A percentile compares a stretch with the other conserved stretches of the same genome.
Conservation (phyloP, 2,797 vertebrate species). For the Cirrhinus molitorella region DNA sequence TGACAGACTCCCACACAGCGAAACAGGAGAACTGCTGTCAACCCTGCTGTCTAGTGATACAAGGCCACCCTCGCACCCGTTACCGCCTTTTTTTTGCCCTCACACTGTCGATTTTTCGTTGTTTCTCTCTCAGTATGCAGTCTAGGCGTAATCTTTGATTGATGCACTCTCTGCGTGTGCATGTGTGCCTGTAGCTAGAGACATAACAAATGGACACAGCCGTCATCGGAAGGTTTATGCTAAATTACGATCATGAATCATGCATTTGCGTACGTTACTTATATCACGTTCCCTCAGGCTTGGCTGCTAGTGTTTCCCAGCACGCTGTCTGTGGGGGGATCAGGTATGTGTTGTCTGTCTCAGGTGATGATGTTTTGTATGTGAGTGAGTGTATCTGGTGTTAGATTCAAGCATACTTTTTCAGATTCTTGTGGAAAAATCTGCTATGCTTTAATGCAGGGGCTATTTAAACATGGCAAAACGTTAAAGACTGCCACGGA, state of each 20-base stretch:
- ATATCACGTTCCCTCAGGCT: constrained; percentile 37
- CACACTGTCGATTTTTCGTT: constrained; percentile 15
- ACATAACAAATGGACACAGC: constrained; percentile 59
- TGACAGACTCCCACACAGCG: constrained; percentile 58
- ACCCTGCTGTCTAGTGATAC: constrained; percentile 54
- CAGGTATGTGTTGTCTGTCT: constrained; percentile 16
- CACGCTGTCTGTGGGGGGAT: constrained; percentile 7
- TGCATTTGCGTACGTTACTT: constrained; percentile 53
- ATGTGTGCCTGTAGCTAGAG: constrained; percentile 22
- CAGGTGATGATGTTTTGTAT: neutral
- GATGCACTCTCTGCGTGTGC: constrained; percentile 53
- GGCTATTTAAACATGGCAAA: neutral
- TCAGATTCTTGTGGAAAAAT: neutral
- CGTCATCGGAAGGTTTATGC: constrained; percentile 53
- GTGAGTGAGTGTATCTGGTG: neutral
- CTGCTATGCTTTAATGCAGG: neutral
- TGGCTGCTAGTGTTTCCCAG: constrained; percentile 40
- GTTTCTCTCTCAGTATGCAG: constrained; percentile 34
- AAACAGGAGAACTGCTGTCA: constrained; percentile 60
- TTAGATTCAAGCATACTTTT: neutral
- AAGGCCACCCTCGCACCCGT: constrained; percentile 45
- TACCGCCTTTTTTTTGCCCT: constrained; percentile 21
- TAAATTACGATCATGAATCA: constrained; percentile 52
- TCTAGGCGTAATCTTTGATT: constrained; percentile 50
- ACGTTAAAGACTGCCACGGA: too few species aligned